These are phyloP conservation scores for Drosophila quadrilineata DNA, from an alignment of 1,140 invertebrate genomes.

Conservation along the genomic window DNA sequence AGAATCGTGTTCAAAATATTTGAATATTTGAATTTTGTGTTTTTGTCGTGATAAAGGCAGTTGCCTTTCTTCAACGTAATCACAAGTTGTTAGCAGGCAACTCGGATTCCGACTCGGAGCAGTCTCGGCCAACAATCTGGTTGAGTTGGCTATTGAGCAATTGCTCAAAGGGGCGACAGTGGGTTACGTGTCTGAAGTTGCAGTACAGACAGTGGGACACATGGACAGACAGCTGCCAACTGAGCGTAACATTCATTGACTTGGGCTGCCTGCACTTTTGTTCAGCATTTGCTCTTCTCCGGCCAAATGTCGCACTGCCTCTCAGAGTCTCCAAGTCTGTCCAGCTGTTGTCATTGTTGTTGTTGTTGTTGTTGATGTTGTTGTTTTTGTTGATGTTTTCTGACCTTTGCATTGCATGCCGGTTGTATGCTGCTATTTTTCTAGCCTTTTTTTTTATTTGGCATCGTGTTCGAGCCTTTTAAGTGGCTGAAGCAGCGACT, in stretches of 20 bases:
- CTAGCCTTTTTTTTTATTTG: slow-evolving; percentile 21
- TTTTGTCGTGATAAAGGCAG: too few relatives aligned
- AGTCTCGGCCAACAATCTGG: neutral
- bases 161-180: slow-evolving; percentile 19
- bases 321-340: slow-evolving; percentile 3
- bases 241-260: slow-evolving; percentile 37
- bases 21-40: too few relatives aligned
- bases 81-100: too few relatives aligned
- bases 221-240: slow-evolving; percentile 67
- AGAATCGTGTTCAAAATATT: neutral
- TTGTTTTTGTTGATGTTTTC: slow-evolving; percentile 28
- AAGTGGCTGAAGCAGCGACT: slow-evolving; percentile 20
- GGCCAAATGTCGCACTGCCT: slow-evolving; percentile 19
- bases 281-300: slow-evolving; percentile 11
- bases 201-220: slow-evolving; percentile 31
- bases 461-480: slow-evolving; percentile 47
- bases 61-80: too few relatives aligned
- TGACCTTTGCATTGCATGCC: slow-evolving; percentile 61
- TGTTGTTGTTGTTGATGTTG: slow-evolving; percentile 2
- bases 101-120: neutral
- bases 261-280: slow-evolving; percentile 14
- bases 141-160: slow-evolving; percentile 22
- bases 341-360: neutral
- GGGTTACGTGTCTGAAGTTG: slow-evolving; percentile 54
- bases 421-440: slow-evolving; percentile 11